Percentiles rank a stretch among this genome's conserved stretches.
Conservation (phyloP, 2,113 vertebrate species). For the Myxocyprinus asiaticus region DNA sequence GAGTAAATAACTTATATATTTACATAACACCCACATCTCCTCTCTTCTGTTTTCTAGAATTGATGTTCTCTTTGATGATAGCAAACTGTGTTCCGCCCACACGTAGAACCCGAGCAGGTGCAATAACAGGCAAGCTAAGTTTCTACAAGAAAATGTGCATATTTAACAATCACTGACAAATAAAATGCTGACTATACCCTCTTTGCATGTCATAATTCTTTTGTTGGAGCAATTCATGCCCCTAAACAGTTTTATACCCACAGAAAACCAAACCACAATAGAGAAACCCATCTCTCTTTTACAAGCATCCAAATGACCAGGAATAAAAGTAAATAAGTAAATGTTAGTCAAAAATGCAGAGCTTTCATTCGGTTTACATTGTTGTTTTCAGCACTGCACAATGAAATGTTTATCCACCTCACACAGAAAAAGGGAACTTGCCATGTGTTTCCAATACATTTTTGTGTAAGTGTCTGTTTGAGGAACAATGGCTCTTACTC, state of each 20-base stretch:
- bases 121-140: background rate
- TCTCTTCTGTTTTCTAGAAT: background rate
- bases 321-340: constrained; percentile 25
- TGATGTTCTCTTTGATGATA: background rate
- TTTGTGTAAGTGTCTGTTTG: constrained; percentile 4
- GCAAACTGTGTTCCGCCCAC: background rate
- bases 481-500: constrained; percentile 27
- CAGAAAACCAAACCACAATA: background rate
- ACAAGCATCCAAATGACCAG: constrained; percentile 17
- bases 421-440: constrained; percentile 27
- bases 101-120: background rate
- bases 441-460: constrained; percentile 51
- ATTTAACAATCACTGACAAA: constrained; percentile 1
- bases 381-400: constrained; percentile 31
- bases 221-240: background rate
- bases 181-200: background rate
- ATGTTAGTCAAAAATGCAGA: constrained; percentile 27
- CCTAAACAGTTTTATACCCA: too few relatives aligned
- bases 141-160: background rate
- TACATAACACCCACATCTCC: background rate
- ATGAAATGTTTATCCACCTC: constrained; percentile 43
- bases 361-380: constrained; percentile 22
- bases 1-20: background rate
- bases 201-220: background rate
- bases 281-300: too few relatives aligned